Evolutionary conservation across 2,797 vertebrate genomes (phyloP).

Genomic region (Eptatretus atami): DNA sequence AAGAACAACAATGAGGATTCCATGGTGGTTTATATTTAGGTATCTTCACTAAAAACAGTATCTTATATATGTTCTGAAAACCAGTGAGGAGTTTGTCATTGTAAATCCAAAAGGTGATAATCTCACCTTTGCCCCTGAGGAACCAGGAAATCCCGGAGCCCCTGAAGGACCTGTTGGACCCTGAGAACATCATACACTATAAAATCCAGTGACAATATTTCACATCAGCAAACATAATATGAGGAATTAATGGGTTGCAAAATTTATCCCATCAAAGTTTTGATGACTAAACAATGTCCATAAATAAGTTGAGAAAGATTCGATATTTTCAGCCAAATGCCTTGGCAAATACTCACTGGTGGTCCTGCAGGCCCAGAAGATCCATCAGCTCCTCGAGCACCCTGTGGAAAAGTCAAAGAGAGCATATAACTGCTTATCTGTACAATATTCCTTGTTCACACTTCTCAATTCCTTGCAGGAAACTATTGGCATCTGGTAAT

Average conservation of each 20-base stretch:
- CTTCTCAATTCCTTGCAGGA: too few relatives aligned
- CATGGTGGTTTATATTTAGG: not conserved
- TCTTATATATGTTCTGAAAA: too few relatives aligned
- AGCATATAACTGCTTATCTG: not conserved
- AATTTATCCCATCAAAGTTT: too few relatives aligned
- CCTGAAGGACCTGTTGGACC: slow-evolving; percentile 45
- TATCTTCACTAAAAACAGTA: too few relatives aligned
- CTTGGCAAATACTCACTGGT: slow-evolving; percentile 5
- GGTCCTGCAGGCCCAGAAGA: slow-evolving; percentile 5
- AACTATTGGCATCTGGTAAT: too few relatives aligned
- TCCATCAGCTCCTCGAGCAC: slow-evolving; percentile 11
- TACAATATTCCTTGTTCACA: too few relatives aligned
- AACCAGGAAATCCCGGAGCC: slow-evolving; percentile 60
- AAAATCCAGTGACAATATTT: too few relatives aligned
- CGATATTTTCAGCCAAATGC: not conserved
- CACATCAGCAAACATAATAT: too few relatives aligned
- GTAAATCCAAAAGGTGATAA: not conserved
- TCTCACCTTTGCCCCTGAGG: slow-evolving; percentile 51
- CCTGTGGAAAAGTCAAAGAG: slow-evolving; percentile 18
- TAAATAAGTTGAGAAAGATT: too few relatives aligned
- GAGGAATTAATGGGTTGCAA: too few relatives aligned
- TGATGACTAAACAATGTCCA: too few relatives aligned
- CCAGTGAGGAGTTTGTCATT: too few relatives aligned
- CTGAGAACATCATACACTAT: slow-evolving; percentile 1
- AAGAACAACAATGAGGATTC: not conserved